Percentiles rank a stretch among this genome's conserved stretches.
Evolutionary conservation across 2,888 invertebrate species (phyloP).

Genomic region (Hirudinaria manillensis): DNA sequence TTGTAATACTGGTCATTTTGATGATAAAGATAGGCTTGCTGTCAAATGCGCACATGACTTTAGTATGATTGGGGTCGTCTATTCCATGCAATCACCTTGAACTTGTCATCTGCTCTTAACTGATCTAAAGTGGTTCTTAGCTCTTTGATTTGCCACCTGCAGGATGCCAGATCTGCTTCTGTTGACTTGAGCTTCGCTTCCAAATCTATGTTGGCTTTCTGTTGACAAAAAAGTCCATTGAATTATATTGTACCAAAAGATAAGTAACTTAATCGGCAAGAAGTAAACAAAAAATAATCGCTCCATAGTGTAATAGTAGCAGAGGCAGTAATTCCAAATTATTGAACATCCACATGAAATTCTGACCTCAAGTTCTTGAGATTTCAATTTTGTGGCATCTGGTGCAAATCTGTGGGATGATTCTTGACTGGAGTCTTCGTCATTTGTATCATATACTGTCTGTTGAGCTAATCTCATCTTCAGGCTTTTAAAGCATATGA

Average conservation of each 20-base stretch:
- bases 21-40: background rate
- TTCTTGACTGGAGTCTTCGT: background rate
- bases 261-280: too few species aligned
- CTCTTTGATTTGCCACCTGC: conserved; percentile 15
- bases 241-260: background rate
- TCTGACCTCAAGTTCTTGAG: too few species aligned
- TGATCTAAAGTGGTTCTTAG: conserved; percentile 8
- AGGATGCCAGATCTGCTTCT: conserved; percentile 18
- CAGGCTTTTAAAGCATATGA: background rate
- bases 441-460: background rate
- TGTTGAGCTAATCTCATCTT: background rate
- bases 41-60: background rate
- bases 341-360: too few species aligned
- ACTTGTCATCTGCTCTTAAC: conserved; percentile 5
- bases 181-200: conserved; percentile 10
- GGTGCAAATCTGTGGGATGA: conserved; percentile 1
- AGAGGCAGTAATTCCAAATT: too few species aligned
- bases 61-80: too few species aligned
- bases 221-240: background rate
- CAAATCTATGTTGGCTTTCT: background rate
- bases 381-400: too few species aligned
- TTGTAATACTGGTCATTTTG: too few species aligned
- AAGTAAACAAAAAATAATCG: too few species aligned
- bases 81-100: background rate
- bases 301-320: too few species aligned